Evolutionary conservation across 1,140 invertebrate species (phyloP).

Genomic region (Euborellia annulipes): DNA sequence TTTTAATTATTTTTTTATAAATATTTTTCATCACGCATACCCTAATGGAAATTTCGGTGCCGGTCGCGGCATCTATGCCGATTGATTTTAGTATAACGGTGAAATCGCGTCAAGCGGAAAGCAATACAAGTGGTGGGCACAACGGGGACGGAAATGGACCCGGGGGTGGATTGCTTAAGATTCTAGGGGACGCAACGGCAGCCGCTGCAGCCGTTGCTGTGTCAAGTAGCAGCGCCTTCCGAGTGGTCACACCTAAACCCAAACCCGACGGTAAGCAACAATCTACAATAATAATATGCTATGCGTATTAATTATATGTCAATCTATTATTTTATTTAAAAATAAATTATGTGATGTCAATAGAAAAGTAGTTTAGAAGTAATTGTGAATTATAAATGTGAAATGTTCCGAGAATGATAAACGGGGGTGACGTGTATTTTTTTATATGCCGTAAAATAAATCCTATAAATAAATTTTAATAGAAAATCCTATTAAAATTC

Average conservation of each 20-base stretch:
- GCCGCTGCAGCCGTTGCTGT: neutral
- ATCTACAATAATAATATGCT: no score
- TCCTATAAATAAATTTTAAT: no score
- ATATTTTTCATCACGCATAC: neutral
- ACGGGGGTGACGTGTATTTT: no score
- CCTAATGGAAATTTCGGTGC: constrained; percentile 11
- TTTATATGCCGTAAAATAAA: no score
- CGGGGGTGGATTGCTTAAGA: constrained; percentile 3
- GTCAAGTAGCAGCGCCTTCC: constrained; percentile 20
- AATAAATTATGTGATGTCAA: no score
- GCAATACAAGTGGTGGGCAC: neutral
- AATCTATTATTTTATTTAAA: no score
- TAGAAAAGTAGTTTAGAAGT: no score
- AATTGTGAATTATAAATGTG: no score
- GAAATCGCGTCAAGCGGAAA: constrained; percentile 1
- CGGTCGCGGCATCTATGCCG: constrained; percentile 8
- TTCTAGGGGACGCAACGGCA: neutral
- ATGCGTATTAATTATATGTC: no score
- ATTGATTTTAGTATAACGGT: constrained; percentile 12
- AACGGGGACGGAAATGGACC: neutral
- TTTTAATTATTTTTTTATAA: no score
- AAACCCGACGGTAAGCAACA: constrained; percentile 15
- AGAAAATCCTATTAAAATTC: no score
- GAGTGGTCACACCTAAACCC: constrained; percentile 23
- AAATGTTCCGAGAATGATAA: no score